phyloP scores from a whole-genome alignment of 64 coral and sea anemone genomes.

The Montipora cactus region DNA sequence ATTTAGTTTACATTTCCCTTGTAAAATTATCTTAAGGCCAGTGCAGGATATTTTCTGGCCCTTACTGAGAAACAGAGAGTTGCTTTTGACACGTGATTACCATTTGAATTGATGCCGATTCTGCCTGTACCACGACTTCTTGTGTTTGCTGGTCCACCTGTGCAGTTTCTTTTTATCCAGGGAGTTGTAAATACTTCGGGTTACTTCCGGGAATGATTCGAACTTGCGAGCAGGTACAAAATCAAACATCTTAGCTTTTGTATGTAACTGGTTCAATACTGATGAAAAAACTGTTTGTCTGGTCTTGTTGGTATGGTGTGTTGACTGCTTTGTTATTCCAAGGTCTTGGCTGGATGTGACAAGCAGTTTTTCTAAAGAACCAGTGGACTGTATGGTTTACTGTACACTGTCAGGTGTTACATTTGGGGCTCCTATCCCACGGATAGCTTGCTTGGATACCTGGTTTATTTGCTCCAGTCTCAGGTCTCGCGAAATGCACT shows the following conservation, averaged over 20 bases:
- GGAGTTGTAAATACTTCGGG: conserved; percentile 46
- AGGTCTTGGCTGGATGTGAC: conserved; percentile 54
- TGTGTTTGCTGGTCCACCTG: conserved; percentile 63
- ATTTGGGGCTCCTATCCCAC: conserved; percentile 59
- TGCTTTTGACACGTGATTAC: background rate
- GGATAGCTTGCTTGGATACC: conserved; percentile 58
- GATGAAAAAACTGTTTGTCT: conserved; percentile 46
- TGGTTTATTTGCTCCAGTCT: conserved; percentile 67
- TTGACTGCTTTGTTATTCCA: conserved; percentile 3
- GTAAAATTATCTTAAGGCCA: background rate
- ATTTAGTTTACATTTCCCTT: conserved; percentile 18
- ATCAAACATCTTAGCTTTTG: conserved; percentile 35
- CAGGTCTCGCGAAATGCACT: conserved; percentile 68
- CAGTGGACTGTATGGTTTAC: conserved; percentile 57
- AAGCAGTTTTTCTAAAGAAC: conserved; percentile 56
- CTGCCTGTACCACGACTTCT: conserved; percentile 57
- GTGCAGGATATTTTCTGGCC: conserved; percentile 6
- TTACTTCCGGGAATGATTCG: conserved; percentile 57
- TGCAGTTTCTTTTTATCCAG: conserved; percentile 46
- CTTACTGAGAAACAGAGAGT: conserved; percentile 16
- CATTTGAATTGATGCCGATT: conserved; percentile 46
- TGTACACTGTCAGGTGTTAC: conserved; percentile 49
- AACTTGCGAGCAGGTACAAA: conserved; percentile 44
- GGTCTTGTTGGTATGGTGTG: conserved; percentile 63
- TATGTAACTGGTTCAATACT: conserved; percentile 58